Conservation (phyloP, 1,140 invertebrate species). For the Mycetomoellerius zeteki region DNA sequence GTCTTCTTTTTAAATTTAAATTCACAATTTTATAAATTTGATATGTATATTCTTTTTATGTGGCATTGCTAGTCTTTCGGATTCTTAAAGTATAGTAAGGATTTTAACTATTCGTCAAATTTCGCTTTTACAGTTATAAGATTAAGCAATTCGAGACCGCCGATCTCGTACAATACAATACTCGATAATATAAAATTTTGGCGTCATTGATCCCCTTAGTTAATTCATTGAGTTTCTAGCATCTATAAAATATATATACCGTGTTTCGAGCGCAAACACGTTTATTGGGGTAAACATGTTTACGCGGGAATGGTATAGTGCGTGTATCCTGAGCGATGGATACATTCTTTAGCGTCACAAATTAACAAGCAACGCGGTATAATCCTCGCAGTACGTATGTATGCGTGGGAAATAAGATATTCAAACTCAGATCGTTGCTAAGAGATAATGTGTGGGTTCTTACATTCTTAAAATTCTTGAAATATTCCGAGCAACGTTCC, state of each 20-base stretch:
- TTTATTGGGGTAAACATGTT: constrained; percentile 32
- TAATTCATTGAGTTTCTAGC: constrained; percentile 21
- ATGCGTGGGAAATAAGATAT: constrained; percentile 53
- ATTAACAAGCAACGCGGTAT: constrained; percentile 37
- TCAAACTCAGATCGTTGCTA: constrained; percentile 38
- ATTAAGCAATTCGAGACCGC: not conserved
- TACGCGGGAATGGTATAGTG: constrained; percentile 6
- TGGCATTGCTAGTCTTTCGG: not conserved
- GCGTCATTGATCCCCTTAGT: constrained; percentile 5
- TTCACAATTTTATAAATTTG: not conserved
- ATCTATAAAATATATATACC: constrained; percentile 7
- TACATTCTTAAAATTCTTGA: constrained; percentile 55
- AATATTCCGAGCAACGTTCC: constrained; percentile 50
- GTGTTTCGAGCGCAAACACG: constrained; percentile 1
- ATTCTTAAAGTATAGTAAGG: not conserved
- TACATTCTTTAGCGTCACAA: constrained; percentile 44
- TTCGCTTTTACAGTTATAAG: not conserved
- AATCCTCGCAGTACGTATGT: constrained; percentile 27
- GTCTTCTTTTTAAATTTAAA: not conserved
- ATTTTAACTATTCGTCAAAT: not conserved
- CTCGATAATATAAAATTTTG: constrained; percentile 13
- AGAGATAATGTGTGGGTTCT: constrained; percentile 43
- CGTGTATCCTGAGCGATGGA: not conserved
- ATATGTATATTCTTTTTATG: not conserved
- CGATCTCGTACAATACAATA: not conserved